Conservation (phyloP, 2,113 vertebrate species). For the Anarhynchus alexandrinus region DNA sequence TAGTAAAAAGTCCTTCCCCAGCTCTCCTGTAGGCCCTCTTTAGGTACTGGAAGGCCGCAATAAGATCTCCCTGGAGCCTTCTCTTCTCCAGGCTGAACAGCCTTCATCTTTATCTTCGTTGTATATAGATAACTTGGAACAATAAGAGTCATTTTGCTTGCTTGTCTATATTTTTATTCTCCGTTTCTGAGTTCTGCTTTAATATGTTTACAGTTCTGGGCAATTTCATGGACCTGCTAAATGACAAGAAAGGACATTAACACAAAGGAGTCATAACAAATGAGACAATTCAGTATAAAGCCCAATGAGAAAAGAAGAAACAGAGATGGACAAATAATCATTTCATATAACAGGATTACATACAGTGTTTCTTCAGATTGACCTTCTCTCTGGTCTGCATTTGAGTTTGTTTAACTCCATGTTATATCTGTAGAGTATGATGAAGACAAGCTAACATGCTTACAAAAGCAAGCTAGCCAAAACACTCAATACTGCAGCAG, state of each 20-base stretch:
- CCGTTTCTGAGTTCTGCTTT: not conserved
- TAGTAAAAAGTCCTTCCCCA: too few relatives aligned
- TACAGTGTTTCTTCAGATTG: not conserved
- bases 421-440: not conserved
- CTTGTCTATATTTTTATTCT: not conserved
- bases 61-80: too few relatives aligned
- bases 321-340: not conserved
- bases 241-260: not conserved
- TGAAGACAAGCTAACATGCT: not conserved
- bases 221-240: not conserved
- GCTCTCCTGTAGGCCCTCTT: too few relatives aligned
- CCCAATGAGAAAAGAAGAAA: not conserved
- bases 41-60: too few relatives aligned
- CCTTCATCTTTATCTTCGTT: not conserved
- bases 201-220: not conserved
- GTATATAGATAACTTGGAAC: not conserved
- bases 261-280: not conserved
- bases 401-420: not conserved
- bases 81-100: too few relatives aligned
- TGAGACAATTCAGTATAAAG: not conserved
- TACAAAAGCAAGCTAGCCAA: not conserved
- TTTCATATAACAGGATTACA: not conserved
- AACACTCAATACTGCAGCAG: not conserved
- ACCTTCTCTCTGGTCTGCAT: not conserved
- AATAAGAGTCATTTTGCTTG: not conserved